Conservation (phyloP, 64 coral and sea anemone genomes). For the Montipora efflorescens region DNA sequence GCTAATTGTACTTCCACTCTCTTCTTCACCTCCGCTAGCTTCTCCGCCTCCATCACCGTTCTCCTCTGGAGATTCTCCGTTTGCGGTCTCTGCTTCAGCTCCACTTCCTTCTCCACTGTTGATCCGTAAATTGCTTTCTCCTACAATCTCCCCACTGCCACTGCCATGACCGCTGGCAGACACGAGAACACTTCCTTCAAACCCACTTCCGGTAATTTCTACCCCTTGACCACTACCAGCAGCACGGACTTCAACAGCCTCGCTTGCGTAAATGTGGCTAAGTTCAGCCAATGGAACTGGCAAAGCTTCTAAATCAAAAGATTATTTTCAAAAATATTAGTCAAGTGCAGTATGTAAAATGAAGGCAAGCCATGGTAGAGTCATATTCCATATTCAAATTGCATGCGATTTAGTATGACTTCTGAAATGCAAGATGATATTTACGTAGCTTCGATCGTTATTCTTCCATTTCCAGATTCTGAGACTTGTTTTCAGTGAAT, state of each 20-base stretch:
- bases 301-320: constrained; percentile 6
- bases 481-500: no score
- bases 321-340: not conserved
- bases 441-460: no score
- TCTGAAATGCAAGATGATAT: no score
- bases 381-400: no score
- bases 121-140: not conserved
- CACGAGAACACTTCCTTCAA: not conserved
- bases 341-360: no score
- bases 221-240: not conserved
- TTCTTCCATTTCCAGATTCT: no score
- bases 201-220: not conserved
- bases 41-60: not conserved
- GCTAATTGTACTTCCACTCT: not conserved
- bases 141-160: not conserved
- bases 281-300: not conserved
- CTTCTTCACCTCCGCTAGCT: not conserved
- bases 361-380: no score
- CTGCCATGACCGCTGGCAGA: not conserved
- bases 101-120: not conserved
- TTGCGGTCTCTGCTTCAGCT: not conserved
- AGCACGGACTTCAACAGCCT: not conserved
- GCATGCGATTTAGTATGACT: no score
- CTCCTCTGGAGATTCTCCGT: not conserved
- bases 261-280: not conserved